Base-by-base conservation (phyloP, 2,113 vertebrate species). In the Bubalus kerabau region DNA sequence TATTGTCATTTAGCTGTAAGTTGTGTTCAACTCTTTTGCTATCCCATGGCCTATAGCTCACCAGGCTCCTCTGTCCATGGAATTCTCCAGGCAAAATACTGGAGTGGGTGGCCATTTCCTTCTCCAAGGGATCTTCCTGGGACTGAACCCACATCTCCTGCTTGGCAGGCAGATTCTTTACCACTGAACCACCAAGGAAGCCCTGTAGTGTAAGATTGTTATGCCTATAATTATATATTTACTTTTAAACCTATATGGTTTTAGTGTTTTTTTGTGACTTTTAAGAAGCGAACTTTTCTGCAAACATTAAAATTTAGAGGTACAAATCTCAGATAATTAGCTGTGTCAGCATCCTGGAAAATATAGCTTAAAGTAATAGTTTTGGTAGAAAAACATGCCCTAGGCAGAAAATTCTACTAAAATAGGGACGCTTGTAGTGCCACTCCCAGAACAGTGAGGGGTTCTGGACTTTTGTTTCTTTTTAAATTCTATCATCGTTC, bases 291-390 rank as follows among this genome's bases (percentile, higher is more conserved):
- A 82, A 59, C 14, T 46, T 87, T 92, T 95, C 13, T 88, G 48
- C 32, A 91, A 90, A 91, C 13, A 46, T 32, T 94, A 52, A 96
- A 86, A 56, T 92, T 83, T 40, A 96, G 28, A 93, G 10, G 2
- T 46, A 46, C 74, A 30, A 40, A 50, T 60, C 43, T 90, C 50
- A 54, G 11, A 83, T 88, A 93, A 80, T 82, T 82, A 94, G 48
- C 81, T 91, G 2, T 95, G 56, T 96, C 86, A 91, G 87, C 88
- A 83, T 83, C 48, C 24, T 96, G 32, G 30, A 88, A 78, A 94
- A 83, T 16, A 54, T 7, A 93, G 59, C 46, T 28, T 43, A 90
- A 76, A 96, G 24, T 92, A 83, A 91, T 48, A 13, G 13, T 71
- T 95, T 95, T 36, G 48, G 88, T 84, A 24, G 86, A 16, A 74